Conservation (phyloP, 2,888 invertebrate species). For the Tenthredo notha region DNA sequence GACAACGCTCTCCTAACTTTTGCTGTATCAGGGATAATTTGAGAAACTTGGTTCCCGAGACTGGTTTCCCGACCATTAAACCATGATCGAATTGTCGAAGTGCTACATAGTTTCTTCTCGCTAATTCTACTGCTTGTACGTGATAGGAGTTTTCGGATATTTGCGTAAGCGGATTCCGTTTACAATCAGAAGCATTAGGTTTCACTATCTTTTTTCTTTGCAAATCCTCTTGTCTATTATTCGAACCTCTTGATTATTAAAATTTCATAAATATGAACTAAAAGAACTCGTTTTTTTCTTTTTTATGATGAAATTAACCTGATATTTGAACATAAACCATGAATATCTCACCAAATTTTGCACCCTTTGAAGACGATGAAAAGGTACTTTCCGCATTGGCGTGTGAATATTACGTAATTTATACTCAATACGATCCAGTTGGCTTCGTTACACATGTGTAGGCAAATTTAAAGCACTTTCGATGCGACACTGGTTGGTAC, state of each 20-base stretch:
- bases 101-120: constrained; percentile 16
- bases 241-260: neutral
- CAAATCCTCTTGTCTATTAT: neutral
- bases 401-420: constrained; percentile 17
- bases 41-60: constrained; percentile 23
- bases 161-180: neutral
- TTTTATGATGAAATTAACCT: neutral
- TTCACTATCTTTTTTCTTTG: neutral
- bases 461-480: constrained; percentile 35
- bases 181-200: neutral
- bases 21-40: constrained; percentile 11
- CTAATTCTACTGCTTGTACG: constrained; percentile 9
- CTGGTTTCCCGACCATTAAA: constrained; percentile 41
- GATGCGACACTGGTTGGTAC: constrained; percentile 21
- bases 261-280: neutral
- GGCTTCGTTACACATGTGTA: constrained; percentile 1
- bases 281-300: neutral
- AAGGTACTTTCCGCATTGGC: neutral
- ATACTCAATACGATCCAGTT: neutral
- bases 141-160: neutral
- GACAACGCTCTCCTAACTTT: constrained; percentile 14
- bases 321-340: neutral
- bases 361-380: neutral
- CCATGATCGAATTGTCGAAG: constrained; percentile 27
- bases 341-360: neutral